Evolutionary conservation across 2,888 invertebrate species (phyloP).

Genomic region (Embidobia sp.): DNA sequence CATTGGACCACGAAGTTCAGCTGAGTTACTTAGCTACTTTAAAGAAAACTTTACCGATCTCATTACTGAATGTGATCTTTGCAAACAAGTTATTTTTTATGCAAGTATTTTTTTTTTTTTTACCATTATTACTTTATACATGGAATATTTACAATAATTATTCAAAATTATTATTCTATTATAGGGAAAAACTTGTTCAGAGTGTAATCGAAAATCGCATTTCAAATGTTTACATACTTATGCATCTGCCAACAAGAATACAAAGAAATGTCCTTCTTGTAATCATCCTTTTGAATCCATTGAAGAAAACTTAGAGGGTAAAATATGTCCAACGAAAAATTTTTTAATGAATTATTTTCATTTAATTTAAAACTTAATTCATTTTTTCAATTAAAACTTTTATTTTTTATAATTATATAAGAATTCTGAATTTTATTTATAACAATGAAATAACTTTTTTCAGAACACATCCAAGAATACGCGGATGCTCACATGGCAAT

Average conservation of each 20-base stretch:
- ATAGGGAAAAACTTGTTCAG: constrained; percentile 72
- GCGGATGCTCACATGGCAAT: too few species aligned
- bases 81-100: constrained; percentile 74
- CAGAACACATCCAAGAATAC: too few species aligned
- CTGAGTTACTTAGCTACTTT: constrained; percentile 76
- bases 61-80: constrained; percentile 73
- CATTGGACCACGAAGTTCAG: constrained; percentile 76
- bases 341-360: too few species aligned
- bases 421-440: too few species aligned
- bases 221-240: constrained; percentile 51
- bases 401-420: too few species aligned
- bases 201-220: constrained; percentile 32
- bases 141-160: too few species aligned
- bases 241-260: constrained; percentile 44
- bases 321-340: too few species aligned
- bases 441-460: too few species aligned
- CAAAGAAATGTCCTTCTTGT: constrained; percentile 70
- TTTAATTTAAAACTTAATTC: too few species aligned
- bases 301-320: constrained; percentile 37
- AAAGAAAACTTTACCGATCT: constrained; percentile 71
- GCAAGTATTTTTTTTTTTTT: constrained; percentile 66
- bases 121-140: not conserved
- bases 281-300: constrained; percentile 36
- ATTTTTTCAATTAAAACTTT: too few species aligned
- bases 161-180: constrained; percentile 11